Evolutionary conservation across 2,888 invertebrate species (phyloP).

Genomic region (Dione vanillae): DNA sequence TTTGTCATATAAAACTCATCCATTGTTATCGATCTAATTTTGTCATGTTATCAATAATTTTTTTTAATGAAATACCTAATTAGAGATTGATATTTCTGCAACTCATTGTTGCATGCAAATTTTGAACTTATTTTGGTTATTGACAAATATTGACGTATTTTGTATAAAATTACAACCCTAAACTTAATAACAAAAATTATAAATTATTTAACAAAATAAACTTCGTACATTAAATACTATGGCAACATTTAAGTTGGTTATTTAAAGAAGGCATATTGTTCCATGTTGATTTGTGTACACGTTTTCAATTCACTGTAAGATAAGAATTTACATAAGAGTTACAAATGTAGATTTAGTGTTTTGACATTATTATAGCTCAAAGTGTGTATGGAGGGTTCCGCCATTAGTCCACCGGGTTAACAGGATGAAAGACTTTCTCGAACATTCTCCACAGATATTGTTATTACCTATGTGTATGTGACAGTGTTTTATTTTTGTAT

Average conservation of each 20-base stretch:
- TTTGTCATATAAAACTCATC: too few relatives aligned
- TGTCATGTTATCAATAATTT: constrained; percentile 18
- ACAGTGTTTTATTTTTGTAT: constrained; percentile 85
- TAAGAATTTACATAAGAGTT: constrained; percentile 51
- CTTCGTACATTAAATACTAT: background rate
- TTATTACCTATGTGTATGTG: constrained; percentile 78
- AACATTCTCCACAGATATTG: constrained; percentile 65
- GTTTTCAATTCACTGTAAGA: constrained; percentile 44
- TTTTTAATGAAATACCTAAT: constrained; percentile 2
- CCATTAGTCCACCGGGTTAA: constrained; percentile 51
- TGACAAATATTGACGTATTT: background rate
- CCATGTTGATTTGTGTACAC: constrained; percentile 33
- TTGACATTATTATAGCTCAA: constrained; percentile 56
- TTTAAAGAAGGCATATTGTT: constrained; percentile 28
- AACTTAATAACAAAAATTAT: too few relatives aligned
- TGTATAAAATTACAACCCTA: too few relatives aligned
- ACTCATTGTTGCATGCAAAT: background rate
- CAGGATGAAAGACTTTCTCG: constrained; percentile 55
- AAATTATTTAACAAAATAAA: background rate
- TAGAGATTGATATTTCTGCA: constrained; percentile 7
- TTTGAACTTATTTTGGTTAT: constrained; percentile 2
- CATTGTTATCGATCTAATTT: too few relatives aligned
- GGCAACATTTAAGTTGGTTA: background rate
- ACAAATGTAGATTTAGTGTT: constrained; percentile 51
- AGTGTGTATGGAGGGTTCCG: constrained; percentile 43